These are phyloP conservation scores for Acropora tenuis DNA, from an alignment of 64 coral and sea anemone species.

Conservation along the genomic window DNA sequence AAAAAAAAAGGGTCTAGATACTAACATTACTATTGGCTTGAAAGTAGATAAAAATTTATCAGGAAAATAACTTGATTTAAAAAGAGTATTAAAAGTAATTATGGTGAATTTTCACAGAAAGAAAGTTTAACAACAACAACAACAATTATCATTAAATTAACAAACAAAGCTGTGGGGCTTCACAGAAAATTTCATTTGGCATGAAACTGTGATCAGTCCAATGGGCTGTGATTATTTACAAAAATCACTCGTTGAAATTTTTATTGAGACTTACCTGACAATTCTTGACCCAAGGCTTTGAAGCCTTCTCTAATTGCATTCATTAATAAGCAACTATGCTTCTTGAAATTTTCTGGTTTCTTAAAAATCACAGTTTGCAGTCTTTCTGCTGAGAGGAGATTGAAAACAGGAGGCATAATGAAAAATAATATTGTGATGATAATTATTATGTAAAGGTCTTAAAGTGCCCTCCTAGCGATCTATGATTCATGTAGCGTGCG, in stretches of 20 bases:
- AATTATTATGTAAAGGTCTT: no score
- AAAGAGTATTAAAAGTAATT: no score
- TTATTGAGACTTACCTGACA: conserved; percentile 49
- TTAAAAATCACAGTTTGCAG: conserved; percentile 59
- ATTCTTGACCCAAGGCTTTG: conserved; percentile 60
- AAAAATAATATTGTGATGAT: not conserved
- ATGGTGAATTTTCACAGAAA: no score
- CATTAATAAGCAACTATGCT: conserved; percentile 57
- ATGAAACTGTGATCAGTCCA: no score
- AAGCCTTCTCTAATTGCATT: conserved; percentile 77
- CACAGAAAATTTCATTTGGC: no score
- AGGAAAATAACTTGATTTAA: no score
- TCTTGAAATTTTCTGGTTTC: conserved; percentile 63
- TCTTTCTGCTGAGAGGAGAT: conserved; percentile 10
- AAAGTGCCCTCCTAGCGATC: no score
- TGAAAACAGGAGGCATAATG: not conserved
- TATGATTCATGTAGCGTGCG: no score
- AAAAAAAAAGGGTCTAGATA: not conserved
- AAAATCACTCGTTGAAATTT: not conserved
- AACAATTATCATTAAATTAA: no score
- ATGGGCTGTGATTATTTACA: no score
- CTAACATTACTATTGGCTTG: not conserved
- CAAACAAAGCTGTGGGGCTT: no score
- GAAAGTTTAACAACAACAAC: no score
- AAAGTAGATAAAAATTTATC: not conserved